These are phyloP conservation scores for Oxyura jamaicensis DNA, from an alignment of 2,113 vertebrate genomes.

Conservation along the genomic window DNA sequence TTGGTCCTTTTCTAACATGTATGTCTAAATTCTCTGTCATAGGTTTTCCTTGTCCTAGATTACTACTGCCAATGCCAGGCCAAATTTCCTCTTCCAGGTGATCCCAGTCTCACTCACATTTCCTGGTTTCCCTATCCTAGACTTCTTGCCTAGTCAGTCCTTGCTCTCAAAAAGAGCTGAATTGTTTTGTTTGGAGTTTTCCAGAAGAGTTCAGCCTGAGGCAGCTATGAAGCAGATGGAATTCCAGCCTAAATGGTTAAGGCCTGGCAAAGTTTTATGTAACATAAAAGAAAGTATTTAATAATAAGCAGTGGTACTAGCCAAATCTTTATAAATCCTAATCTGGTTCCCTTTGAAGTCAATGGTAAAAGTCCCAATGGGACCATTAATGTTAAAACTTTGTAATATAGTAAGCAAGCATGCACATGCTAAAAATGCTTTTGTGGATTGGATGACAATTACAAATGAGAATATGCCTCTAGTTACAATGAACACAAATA, in stretches of 20 bases:
- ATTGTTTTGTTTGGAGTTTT: constrained; percentile 36
- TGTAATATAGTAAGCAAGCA: constrained; percentile 37
- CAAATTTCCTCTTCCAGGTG: background rate
- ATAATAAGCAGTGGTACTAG: constrained; percentile 5
- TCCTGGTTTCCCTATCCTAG: background rate
- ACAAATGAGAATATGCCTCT: background rate
- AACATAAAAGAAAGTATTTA: constrained; percentile 44
- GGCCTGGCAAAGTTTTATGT: constrained; percentile 14
- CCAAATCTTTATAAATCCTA: constrained; percentile 39
- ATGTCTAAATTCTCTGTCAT: background rate
- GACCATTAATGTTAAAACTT: constrained; percentile 34
- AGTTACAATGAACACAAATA: background rate
- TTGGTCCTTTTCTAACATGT: background rate
- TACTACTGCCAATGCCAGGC: background rate
- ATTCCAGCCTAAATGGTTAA: constrained; percentile 32
- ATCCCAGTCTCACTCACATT: background rate
- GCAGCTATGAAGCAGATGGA: background rate
- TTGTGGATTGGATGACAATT: constrained; percentile 32
- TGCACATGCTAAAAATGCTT: constrained; percentile 23
- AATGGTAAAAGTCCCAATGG: constrained; percentile 10
- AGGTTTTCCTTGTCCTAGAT: background rate
- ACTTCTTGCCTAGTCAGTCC: background rate
- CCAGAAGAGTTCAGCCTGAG: constrained; percentile 29
- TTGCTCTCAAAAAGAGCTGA: background rate
- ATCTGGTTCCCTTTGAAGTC: constrained; percentile 54